phyloP scores from a whole-genome alignment of 2,888 invertebrate species.

The Trilocha varians region DNA sequence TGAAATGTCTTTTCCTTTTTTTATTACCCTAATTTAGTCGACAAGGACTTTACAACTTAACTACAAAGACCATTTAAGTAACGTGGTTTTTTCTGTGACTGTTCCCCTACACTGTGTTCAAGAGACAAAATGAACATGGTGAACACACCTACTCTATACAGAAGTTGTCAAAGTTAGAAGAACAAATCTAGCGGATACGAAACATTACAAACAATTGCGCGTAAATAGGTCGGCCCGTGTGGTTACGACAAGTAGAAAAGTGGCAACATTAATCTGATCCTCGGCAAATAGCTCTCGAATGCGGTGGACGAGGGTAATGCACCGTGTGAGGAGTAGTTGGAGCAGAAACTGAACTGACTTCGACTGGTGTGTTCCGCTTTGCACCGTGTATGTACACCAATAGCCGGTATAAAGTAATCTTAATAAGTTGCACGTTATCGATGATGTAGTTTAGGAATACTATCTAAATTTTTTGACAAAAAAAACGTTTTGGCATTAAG shows the following conservation, averaged over 20 bases:
- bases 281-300: constrained; percentile 63
- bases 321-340: constrained; percentile 57
- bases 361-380: constrained; percentile 27
- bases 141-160: constrained; percentile 18
- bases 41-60: too few species aligned
- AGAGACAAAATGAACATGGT: too few species aligned
- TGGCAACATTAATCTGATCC: constrained; percentile 69
- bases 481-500: too few species aligned
- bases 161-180: constrained; percentile 1
- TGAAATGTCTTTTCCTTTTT: too few species aligned
- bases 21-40: too few species aligned
- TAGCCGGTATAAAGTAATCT: too few species aligned
- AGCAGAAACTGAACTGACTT: constrained; percentile 50
- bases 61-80: too few species aligned
- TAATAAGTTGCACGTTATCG: too few species aligned
- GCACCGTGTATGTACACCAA: too few species aligned
- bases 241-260: constrained; percentile 64
- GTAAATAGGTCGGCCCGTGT: constrained; percentile 17
- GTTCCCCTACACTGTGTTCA: neutral
- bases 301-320: constrained; percentile 65
- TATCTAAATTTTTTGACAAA: too few species aligned
- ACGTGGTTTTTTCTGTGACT: too few species aligned
- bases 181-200: neutral
- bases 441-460: too few species aligned
- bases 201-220: constrained; percentile 20